A percentile compares a stretch with the other conserved stretches of the same genome.
These are phyloP conservation scores for Vombatus ursinus DNA, from an alignment of 2,113 vertebrate genomes.

Conservation along the genomic window DNA sequence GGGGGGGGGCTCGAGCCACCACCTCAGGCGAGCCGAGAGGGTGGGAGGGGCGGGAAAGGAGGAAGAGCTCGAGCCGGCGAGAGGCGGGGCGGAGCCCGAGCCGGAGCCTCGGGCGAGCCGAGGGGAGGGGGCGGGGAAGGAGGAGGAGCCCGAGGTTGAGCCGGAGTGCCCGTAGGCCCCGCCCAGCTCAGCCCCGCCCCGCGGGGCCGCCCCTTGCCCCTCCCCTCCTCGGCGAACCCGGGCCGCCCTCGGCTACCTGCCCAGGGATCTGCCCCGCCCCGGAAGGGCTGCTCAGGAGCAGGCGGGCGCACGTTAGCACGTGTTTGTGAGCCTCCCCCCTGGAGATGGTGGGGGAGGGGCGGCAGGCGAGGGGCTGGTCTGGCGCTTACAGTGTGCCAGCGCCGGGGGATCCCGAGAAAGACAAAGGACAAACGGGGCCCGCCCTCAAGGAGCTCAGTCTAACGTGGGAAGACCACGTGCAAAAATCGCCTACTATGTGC, in stretches of 20 bases:
- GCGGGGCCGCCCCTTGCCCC: not conserved
- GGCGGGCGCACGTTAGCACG: not conserved
- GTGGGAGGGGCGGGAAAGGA: not conserved
- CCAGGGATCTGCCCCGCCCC: not conserved
- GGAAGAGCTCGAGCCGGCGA: not conserved
- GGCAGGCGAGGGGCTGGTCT: fast-evolving
- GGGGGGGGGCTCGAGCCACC: not conserved
- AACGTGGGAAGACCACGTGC: not conserved
- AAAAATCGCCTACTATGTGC: not conserved
- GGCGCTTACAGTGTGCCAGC: fast-evolving
- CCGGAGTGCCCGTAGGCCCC: not conserved
- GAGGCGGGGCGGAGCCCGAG: no score
- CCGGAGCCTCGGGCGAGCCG: not conserved
- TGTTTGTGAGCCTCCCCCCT: not conserved
- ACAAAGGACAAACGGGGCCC: not conserved
- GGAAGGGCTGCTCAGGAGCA: not conserved
- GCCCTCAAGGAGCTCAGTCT: not conserved
- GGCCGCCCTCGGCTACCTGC: not conserved
- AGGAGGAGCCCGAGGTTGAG: not conserved
- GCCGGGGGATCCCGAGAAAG: fast-evolving
- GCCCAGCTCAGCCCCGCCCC: constrained; percentile 34
- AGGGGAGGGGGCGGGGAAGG: no score
- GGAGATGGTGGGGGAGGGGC: not conserved
- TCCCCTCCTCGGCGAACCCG: not conserved
- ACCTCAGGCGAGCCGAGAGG: not conserved